Evolutionary conservation across 1,140 invertebrate genomes (phyloP), one percentile per base, ranked within the genome.

Genomic region (Zaprionus ornatus): DNA sequence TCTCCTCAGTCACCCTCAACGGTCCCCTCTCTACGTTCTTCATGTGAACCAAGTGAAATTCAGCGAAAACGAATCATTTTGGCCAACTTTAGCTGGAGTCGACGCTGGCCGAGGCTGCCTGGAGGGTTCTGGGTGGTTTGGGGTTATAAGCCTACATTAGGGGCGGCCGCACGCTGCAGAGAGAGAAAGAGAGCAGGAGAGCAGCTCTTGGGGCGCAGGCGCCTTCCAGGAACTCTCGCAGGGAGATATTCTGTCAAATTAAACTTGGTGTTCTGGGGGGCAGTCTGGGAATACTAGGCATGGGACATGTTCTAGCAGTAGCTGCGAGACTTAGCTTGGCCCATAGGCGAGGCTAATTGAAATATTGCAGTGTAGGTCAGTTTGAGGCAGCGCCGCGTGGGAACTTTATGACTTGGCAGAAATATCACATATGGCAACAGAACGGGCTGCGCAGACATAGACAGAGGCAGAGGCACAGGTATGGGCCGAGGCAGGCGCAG

Each of bases 61-160:
- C 80, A 77, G 73, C 77, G 80, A 88, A 86, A 83, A 86, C 69
- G 84, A 77, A 83, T 74, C 77, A 87, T 79, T 87, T 76, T 82
- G 62, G 50, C 70, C 75, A 69, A 74, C 61, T 48, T 40, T n/a
- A 32, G 54, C 25, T 21, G 60, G 19, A 50, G 45, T 50, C 48
- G 29, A 32, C 9, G 29, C 29, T 3, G 65, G 54, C 37, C 48
- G 35, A 56, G 50, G 52, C 60, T 40, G 45, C 25, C 29, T 32
- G 29, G 29, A 19, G 61, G 29, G 19, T 10, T 54, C 3, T 32
- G 61, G 25, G 10, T 32, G 17, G 75, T 32, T 17, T 40, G 37
- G 13, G 75, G 35, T 40, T 61, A 59, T 50, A 70, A 66, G 59
- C 17, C 32, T 74, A 57, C 52, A 74, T 74, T 70, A 59, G 59